These are phyloP conservation scores for Mustelus asterias DNA, from an alignment of 2,113 vertebrate genomes.

Conservation along the genomic window DNA sequence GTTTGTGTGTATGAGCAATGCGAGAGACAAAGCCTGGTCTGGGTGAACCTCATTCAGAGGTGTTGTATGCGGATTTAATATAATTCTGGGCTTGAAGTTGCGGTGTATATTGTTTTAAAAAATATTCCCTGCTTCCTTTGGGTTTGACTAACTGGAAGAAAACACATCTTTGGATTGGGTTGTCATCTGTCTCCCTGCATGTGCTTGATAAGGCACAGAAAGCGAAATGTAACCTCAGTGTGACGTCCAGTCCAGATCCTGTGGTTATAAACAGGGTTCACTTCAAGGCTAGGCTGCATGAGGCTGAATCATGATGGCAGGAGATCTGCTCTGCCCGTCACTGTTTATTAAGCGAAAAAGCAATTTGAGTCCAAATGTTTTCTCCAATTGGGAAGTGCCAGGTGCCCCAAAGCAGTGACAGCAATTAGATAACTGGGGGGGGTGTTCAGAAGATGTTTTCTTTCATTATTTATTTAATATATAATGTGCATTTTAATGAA, in stretches of 20 bases:
- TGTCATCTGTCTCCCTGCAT: neutral
- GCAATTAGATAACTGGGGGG: neutral
- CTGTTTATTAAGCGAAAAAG: neutral
- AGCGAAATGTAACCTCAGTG: neutral
- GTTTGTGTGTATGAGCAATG: neutral
- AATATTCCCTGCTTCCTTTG: neutral
- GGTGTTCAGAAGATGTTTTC: neutral
- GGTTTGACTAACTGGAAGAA: neutral
- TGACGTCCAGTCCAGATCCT: neutral
- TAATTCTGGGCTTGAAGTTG: neutral
- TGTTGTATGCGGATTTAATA: neutral
- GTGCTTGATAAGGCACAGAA: neutral
- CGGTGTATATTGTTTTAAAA: neutral
- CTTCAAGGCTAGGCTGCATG: neutral
- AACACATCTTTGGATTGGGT: neutral
- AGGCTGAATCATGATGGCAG: conserved; percentile 1
- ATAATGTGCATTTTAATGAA: conserved; percentile 23
- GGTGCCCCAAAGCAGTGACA: neutral
- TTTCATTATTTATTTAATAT: conserved; percentile 1
- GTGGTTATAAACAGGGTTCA: neutral
- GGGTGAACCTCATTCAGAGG: neutral
- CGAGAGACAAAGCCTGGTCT: neutral
- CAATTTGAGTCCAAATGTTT: neutral
- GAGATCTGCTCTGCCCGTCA: neutral
- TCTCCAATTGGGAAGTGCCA: neutral